A percentile compares a stretch with the other conserved stretches of the same genome.
These are phyloP conservation scores for Numida meleagris DNA, from an alignment of 2,113 vertebrate species.

Conservation along the genomic window DNA sequence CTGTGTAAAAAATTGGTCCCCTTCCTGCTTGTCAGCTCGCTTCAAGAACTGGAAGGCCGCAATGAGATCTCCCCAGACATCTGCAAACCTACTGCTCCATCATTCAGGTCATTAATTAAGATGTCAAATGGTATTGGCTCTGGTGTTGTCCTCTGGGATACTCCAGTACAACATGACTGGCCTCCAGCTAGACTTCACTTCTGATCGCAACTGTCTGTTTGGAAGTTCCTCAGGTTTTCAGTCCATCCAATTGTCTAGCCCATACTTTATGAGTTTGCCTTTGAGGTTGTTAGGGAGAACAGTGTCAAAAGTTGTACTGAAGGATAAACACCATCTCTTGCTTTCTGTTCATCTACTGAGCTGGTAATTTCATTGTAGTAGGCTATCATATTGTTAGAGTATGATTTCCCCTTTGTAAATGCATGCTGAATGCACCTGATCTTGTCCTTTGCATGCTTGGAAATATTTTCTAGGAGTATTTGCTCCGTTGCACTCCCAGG, in stretches of 20 bases:
- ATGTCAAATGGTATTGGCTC: not conserved
- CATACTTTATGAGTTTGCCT: not conserved
- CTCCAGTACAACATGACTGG: not conserved
- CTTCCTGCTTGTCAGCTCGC: no score
- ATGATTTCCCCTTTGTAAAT: no score
- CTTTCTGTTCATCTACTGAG: not conserved
- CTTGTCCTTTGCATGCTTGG: no score
- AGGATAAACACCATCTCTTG: not conserved
- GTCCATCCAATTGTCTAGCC: not conserved
- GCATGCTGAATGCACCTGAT: no score
- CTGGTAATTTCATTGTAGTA: not conserved
- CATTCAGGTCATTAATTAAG: not conserved
- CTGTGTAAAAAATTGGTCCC: no score
- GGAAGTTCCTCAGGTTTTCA: not conserved
- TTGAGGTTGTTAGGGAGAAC: not conserved
- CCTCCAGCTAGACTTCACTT: not conserved
- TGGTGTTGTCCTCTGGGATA: not conserved
- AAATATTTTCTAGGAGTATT: no score
- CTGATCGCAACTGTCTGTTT: not conserved
- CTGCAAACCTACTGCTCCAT: no score
- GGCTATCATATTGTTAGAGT: not conserved
- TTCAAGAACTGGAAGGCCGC: no score
- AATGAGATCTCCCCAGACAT: no score
- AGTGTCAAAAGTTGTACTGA: not conserved
- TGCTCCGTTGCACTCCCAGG: not conserved